Evolutionary conservation across 2,797 vertebrate genomes (phyloP).

Genomic region (Coreius guichenoti): DNA sequence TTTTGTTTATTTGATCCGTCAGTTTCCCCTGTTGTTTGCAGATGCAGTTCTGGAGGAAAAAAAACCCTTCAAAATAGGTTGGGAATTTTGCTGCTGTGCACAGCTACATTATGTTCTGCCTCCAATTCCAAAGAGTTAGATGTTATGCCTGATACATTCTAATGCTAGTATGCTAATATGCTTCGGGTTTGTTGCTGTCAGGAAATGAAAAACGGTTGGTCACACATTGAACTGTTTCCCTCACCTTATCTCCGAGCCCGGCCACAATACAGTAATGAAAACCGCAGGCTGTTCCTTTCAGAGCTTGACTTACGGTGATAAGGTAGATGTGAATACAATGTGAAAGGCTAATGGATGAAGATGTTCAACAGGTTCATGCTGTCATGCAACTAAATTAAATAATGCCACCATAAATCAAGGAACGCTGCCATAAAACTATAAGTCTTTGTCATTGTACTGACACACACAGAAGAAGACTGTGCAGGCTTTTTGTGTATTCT

Average conservation of each 20-base stretch:
- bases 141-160: constrained; percentile 52
- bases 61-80: constrained; percentile 32
- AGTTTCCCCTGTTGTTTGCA: constrained; percentile 60
- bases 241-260: constrained; percentile 67
- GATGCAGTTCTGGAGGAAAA: constrained; percentile 49
- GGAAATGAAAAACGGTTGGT: constrained; percentile 65
- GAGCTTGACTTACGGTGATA: constrained; percentile 66
- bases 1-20: constrained; percentile 57
- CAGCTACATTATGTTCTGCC: constrained; percentile 51
- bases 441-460: constrained; percentile 12
- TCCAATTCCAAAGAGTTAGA: constrained; percentile 47
- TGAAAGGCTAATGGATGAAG: constrained; percentile 57
- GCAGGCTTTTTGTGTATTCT: background rate
- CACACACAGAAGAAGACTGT: background rate
- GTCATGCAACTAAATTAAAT: constrained; percentile 51
- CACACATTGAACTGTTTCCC: constrained; percentile 59
- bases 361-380: constrained; percentile 57
- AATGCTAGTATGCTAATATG: constrained; percentile 67
- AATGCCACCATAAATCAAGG: constrained; percentile 49
- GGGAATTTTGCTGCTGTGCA: constrained; percentile 45
- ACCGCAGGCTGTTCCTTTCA: constrained; percentile 70
- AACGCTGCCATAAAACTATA: constrained; percentile 11
- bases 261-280: constrained; percentile 69
- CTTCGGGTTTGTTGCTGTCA: constrained; percentile 57
- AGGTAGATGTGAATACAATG: constrained; percentile 51